Evolutionary conservation across 2,888 invertebrate species (phyloP).

Genomic region (Lepidochitona cinerea): DNA sequence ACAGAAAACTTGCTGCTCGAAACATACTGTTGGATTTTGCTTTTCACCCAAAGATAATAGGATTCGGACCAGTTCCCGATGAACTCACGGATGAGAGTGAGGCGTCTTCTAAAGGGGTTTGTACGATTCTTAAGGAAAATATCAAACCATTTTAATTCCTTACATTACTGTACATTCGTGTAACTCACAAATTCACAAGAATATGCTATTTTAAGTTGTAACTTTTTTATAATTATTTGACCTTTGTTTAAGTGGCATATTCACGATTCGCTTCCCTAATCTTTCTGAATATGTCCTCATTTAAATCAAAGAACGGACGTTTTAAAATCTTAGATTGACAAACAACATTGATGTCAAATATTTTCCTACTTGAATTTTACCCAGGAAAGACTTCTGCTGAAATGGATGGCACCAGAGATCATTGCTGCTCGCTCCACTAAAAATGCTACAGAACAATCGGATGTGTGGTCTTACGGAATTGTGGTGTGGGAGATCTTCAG

Average conservation of each 20-base stretch:
- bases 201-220: too few species aligned
- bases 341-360: neutral
- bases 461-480: constrained; percentile 44
- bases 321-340: neutral
- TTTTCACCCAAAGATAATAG: constrained; percentile 38
- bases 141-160: too few species aligned
- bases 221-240: neutral
- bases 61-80: constrained; percentile 42
- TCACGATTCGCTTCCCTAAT: neutral
- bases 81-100: constrained; percentile 23
- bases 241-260: neutral
- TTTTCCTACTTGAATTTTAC: neutral
- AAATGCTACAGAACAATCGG: constrained; percentile 38
- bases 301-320: neutral
- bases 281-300: neutral
- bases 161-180: too few species aligned
- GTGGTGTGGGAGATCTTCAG: constrained; percentile 45
- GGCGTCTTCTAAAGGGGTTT: constrained; percentile 21
- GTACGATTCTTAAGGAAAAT: too few species aligned
- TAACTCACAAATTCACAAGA: too few species aligned
- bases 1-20: constrained; percentile 45
- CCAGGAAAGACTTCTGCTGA: constrained; percentile 41
- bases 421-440: constrained; percentile 22
- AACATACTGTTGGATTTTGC: constrained; percentile 37
- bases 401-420: constrained; percentile 44